phyloP scores from a whole-genome alignment of 1,140 invertebrate genomes.

The Patella vulgata region DNA sequence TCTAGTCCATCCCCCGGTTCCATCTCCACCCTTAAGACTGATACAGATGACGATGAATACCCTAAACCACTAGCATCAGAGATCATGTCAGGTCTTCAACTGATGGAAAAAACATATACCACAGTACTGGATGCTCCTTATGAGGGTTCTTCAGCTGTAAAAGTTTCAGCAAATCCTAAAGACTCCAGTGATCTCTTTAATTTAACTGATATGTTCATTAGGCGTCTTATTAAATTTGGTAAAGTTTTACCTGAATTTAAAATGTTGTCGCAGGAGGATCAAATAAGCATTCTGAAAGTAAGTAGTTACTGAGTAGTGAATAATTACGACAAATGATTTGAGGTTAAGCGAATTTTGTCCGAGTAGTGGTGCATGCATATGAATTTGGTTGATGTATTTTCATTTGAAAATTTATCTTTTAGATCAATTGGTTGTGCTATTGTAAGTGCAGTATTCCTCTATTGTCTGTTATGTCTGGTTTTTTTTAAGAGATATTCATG shows the following conservation, averaged over 20 bases:
- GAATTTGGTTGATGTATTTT: too few relatives aligned
- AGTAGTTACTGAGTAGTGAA: neutral
- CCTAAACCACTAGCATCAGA: conserved; percentile 40
- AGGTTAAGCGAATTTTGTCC: too few relatives aligned
- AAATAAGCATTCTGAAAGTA: conserved; percentile 58
- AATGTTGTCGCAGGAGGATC: conserved; percentile 51
- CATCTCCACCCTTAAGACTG: conserved; percentile 23
- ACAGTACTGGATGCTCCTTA: conserved; percentile 53
- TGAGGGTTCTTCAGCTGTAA: conserved; percentile 35
- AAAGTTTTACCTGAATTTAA: conserved; percentile 61
- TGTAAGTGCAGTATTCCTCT: too few relatives aligned
- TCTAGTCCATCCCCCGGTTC: conserved; percentile 20
- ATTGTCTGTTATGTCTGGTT: too few relatives aligned
- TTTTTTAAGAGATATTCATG: too few relatives aligned
- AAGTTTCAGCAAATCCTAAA: conserved; percentile 25
- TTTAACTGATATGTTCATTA: conserved; percentile 88
- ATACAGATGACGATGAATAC: conserved; percentile 38
- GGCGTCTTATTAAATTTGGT: conserved; percentile 72
- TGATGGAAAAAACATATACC: conserved; percentile 42
- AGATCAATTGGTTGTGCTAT: too few relatives aligned
- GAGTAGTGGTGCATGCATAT: too few relatives aligned
- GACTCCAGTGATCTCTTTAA: conserved; percentile 58
- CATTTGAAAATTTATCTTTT: too few relatives aligned
- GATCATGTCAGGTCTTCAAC: conserved; percentile 38
- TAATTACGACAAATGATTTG: neutral